A percentile compares a stretch with the other conserved stretches of the same genome.
Conservation (phyloP, 2,888 invertebrate species). For the Sisyra terminalis region DNA sequence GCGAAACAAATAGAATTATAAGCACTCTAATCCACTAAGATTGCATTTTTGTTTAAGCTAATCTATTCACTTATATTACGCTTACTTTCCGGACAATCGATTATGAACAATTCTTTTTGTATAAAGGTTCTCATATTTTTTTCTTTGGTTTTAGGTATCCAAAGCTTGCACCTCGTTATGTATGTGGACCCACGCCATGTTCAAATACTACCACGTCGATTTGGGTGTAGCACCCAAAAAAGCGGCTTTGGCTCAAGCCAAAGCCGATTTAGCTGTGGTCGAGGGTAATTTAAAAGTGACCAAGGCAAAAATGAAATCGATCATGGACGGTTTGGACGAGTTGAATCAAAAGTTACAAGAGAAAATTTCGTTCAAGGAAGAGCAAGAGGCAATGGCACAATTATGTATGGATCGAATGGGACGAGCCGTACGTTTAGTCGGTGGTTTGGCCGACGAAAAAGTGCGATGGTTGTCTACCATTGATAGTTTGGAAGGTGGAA, state of each 20-base stretch:
- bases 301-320: slow-evolving; percentile 58
- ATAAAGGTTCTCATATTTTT: neutral
- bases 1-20: no score
- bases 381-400: slow-evolving; percentile 58
- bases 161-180: slow-evolving; percentile 70
- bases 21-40: no score
- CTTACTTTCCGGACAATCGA: no score
- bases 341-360: slow-evolving; percentile 53
- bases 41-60: no score
- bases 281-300: slow-evolving; percentile 51
- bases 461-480: slow-evolving; percentile 59
- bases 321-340: slow-evolving; percentile 60
- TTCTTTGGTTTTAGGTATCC: slow-evolving; percentile 37
- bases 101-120: neutral
- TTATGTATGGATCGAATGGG: slow-evolving; percentile 62
- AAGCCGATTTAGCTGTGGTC: slow-evolving; percentile 44
- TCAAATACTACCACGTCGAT: slow-evolving; percentile 80
- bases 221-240: slow-evolving; percentile 76
- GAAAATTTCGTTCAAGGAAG: slow-evolving; percentile 51
- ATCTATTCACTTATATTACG: no score
- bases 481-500: slow-evolving; percentile 33
- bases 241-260: slow-evolving; percentile 58
- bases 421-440: slow-evolving; percentile 46
- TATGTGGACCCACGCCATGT: slow-evolving; percentile 88
- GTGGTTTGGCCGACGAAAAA: slow-evolving; percentile 38